Conservation (phyloP, 2,113 vertebrate genomes). For the Toxotes chatareus region DNA sequence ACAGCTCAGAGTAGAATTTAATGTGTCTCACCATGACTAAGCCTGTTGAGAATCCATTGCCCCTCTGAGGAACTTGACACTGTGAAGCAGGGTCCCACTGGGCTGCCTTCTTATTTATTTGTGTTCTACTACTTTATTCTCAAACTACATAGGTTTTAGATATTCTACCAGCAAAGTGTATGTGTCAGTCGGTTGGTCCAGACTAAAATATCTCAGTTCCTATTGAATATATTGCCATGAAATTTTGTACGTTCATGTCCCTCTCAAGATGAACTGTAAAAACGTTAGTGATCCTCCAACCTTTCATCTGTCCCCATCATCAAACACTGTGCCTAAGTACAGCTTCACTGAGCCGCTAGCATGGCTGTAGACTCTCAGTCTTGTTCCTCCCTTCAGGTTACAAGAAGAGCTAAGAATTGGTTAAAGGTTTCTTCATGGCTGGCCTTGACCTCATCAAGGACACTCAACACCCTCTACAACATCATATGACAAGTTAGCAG, state of each 20-base stretch:
- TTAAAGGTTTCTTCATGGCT: conserved; percentile 27
- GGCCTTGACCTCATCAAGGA: conserved; percentile 45
- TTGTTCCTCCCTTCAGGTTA: not conserved
- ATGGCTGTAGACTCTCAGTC: not conserved
- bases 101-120: not conserved
- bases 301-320: not conserved
- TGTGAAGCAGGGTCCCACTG: not conserved
- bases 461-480: conserved; percentile 17
- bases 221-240: not conserved
- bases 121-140: conserved; percentile 13
- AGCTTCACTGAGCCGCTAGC: not conserved
- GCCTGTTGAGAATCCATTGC: conserved; percentile 15
- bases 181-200: not conserved
- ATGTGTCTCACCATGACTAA: conserved; percentile 41
- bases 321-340: too few relatives aligned
- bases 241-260: not conserved
- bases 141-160: not conserved
- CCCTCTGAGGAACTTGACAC: conserved; percentile 10
- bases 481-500: conserved; percentile 13
- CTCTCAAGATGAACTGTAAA: not conserved
- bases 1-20: conserved; percentile 40
- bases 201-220: not conserved
- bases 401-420: not conserved
- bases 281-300: not conserved
- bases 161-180: not conserved